phyloP scores from a whole-genome alignment of 2,113 vertebrate species.

The Hepsetus odoe region DNA sequence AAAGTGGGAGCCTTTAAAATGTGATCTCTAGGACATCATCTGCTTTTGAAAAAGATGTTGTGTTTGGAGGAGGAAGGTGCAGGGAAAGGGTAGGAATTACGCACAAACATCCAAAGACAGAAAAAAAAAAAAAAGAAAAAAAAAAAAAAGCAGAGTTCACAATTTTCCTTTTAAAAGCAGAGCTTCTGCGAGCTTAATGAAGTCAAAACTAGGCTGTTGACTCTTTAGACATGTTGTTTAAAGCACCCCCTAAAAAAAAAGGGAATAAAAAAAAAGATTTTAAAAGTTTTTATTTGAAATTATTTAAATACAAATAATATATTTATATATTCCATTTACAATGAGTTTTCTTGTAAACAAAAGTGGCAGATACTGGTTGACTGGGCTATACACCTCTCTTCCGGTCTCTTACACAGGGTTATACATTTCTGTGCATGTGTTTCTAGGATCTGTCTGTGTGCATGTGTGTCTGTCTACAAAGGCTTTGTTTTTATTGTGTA shows the following conservation, averaged over 20 bases:
- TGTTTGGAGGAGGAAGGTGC: too few relatives aligned
- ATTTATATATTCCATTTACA: constrained; percentile 83
- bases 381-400: constrained; percentile 61
- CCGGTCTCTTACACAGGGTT: constrained; percentile 38
- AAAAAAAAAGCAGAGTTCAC: too few relatives aligned
- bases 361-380: constrained; percentile 78
- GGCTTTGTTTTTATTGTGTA: constrained; percentile 56
- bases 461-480: constrained; percentile 17
- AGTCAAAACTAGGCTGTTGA: too few relatives aligned
- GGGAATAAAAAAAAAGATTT: constrained; percentile 57
- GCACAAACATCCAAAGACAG: too few relatives aligned
- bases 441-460: constrained; percentile 28
- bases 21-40: too few relatives aligned
- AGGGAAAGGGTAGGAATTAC: too few relatives aligned
- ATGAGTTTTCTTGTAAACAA: constrained; percentile 88
- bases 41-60: too few relatives aligned
- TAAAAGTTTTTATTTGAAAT: constrained; percentile 91
- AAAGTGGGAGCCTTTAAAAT: too few relatives aligned
- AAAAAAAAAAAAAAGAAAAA: too few relatives aligned
- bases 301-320: constrained; percentile 91
- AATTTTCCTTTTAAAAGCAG: too few relatives aligned
- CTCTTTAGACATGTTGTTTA: too few relatives aligned
- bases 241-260: background rate
- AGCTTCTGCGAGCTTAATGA: too few relatives aligned
- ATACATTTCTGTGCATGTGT: constrained; percentile 23